phyloP scores from a whole-genome alignment of 2,888 invertebrate genomes.

The Pyralis farinalis region DNA sequence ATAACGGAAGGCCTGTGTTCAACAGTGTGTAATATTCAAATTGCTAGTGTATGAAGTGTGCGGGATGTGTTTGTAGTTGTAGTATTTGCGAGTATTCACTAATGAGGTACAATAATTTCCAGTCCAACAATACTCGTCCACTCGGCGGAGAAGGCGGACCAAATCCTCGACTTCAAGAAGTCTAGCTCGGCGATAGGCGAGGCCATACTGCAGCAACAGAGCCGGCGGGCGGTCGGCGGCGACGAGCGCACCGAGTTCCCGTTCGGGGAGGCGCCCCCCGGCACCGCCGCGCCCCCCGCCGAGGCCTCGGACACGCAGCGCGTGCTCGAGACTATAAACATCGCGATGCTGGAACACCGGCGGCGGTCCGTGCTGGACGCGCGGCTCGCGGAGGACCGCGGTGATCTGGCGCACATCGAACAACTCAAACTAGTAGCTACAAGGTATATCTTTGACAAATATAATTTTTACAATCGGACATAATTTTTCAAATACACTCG shows the following conservation, averaged over 20 bases:
- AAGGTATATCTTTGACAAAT: no score
- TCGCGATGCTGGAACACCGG: slow-evolving; percentile 46
- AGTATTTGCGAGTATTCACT: no score
- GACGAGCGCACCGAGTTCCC: background rate
- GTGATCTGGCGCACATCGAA: slow-evolving; percentile 1
- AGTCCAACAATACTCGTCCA: slow-evolving; percentile 26
- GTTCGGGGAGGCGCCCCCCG: background rate
- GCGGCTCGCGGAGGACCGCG: slow-evolving; percentile 4
- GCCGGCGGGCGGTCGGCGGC: slow-evolving; percentile 16
- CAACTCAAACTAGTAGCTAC: background rate
- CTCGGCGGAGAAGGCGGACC: slow-evolving; percentile 54
- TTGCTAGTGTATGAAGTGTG: no score
- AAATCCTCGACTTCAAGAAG: slow-evolving; percentile 63
- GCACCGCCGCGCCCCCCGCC: slow-evolving; percentile 9
- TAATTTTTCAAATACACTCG: no score
- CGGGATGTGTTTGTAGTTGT: no score
- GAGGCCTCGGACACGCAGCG: slow-evolving; percentile 25
- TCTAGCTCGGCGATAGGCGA: slow-evolving; percentile 58
- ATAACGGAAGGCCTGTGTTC: no score
- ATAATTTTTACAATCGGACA: no score
- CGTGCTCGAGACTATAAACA: slow-evolving; percentile 52
- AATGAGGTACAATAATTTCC: no score
- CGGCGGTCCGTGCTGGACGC: slow-evolving; percentile 26
- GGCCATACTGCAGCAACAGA: slow-evolving; percentile 47
- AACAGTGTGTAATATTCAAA: no score